Conservation (phyloP, 2,888 invertebrate species). For the Exephanes ischioxanthus region DNA sequence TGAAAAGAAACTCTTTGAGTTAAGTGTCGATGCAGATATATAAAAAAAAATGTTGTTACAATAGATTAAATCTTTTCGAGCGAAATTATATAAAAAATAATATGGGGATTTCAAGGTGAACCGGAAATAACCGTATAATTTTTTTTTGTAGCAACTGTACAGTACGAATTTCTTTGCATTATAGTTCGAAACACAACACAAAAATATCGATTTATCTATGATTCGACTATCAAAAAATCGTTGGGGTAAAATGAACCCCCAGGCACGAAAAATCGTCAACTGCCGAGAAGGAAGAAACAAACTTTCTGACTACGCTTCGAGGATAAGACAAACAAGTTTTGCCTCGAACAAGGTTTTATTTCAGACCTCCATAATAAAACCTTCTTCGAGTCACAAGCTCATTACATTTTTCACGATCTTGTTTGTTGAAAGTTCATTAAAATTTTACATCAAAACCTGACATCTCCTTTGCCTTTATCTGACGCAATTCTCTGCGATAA, state of each 20-base stretch:
- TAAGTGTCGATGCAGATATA: too few relatives aligned
- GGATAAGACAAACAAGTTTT: background rate
- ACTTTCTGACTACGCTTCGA: background rate
- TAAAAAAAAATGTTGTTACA: too few relatives aligned
- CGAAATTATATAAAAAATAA: too few relatives aligned
- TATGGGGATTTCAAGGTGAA: too few relatives aligned
- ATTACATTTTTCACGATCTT: background rate
- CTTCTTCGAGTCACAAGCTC: background rate
- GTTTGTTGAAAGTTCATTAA: background rate
- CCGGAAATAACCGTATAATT: too few relatives aligned
- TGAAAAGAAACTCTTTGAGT: too few relatives aligned
- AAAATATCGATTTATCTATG: background rate
- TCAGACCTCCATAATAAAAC: background rate
- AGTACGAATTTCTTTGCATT: background rate
- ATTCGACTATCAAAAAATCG: background rate
- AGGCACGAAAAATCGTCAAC: background rate
- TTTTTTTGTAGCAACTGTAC: background rate
- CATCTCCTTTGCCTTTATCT: background rate
- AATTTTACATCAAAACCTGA: background rate
- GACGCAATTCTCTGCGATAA: background rate
- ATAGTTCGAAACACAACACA: background rate
- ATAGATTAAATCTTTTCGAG: too few relatives aligned
- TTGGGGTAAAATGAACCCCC: background rate
- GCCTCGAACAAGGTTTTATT: background rate
- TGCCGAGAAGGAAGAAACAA: background rate